These are phyloP conservation scores for Myotis davidii DNA, from an alignment of 2,113 vertebrate genomes.

Conservation along the genomic window DNA sequence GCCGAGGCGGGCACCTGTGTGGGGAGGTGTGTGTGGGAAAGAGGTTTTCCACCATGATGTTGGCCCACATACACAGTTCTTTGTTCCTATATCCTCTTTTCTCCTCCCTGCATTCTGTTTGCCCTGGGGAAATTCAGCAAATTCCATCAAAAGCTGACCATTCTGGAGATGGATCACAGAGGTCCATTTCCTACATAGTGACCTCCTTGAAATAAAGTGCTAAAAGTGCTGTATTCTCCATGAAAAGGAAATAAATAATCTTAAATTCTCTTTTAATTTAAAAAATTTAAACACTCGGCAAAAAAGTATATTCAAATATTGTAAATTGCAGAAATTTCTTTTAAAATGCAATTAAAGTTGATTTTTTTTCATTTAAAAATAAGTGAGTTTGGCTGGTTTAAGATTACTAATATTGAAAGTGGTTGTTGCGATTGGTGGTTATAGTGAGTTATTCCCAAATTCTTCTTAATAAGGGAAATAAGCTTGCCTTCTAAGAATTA, in stretches of 20 bases:
- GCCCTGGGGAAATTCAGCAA: too few relatives aligned
- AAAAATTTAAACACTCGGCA: background rate
- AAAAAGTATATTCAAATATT: background rate
- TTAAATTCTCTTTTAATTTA: background rate
- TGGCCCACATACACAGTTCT: too few relatives aligned
- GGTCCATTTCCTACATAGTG: background rate
- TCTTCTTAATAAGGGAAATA: background rate
- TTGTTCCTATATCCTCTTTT: too few relatives aligned
- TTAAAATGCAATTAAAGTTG: background rate
- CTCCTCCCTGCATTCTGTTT: too few relatives aligned
- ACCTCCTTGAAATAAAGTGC: background rate
- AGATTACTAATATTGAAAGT: background rate
- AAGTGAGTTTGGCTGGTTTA: background rate
- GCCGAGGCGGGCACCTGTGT: too few relatives aligned
- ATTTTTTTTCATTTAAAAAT: background rate
- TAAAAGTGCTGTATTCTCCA: background rate
- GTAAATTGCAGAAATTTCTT: background rate
- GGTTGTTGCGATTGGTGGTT: background rate
- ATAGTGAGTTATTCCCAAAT: background rate
- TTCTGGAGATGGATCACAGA: too few relatives aligned
- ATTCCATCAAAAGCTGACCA: too few relatives aligned
- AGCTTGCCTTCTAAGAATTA: background rate
- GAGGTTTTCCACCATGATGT: too few relatives aligned
- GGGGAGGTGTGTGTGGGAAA: too few relatives aligned
- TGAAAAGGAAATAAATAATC: background rate